Conservation (phyloP, 2,797 vertebrate genomes). For the Protosalanx chinensis region DNA sequence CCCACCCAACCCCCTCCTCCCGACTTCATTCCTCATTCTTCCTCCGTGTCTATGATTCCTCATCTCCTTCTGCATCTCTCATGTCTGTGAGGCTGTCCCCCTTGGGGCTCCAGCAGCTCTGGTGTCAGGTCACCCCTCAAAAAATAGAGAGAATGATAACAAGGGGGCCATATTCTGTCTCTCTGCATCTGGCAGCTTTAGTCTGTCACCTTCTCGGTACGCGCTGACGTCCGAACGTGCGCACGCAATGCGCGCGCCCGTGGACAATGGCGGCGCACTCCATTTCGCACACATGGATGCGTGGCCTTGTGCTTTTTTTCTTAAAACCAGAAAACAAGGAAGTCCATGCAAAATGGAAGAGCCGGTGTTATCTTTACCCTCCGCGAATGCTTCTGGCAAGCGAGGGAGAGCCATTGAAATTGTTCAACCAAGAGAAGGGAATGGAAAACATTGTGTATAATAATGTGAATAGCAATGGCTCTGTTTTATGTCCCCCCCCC, state of each 20-base stretch:
- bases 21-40: conserved; percentile 49
- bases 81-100: conserved; percentile 56
- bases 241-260: conserved; percentile 3
- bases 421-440: conserved; percentile 68
- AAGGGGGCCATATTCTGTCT: conserved; percentile 41
- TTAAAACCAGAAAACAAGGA: conserved; percentile 68
- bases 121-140: conserved; percentile 74
- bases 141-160: conserved; percentile 36
- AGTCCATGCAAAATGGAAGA: conserved; percentile 67
- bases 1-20: not conserved
- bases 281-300: conserved; percentile 67
- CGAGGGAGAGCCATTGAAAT: conserved; percentile 67
- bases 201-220: conserved; percentile 51
- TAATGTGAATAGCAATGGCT: conserved; percentile 70
- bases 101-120: conserved; percentile 72
- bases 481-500: conserved; percentile 58
- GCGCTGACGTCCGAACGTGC: conserved; percentile 29
- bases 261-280: conserved; percentile 52
- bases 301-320: conserved; percentile 68
- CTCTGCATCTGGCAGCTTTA: conserved; percentile 51
- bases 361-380: conserved; percentile 69
- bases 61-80: conserved; percentile 58
- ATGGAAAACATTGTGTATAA: conserved; percentile 68
- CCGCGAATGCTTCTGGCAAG: conserved; percentile 67
- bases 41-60: conserved; percentile 56